Evolutionary conservation across 2,113 vertebrate species (phyloP).

Genomic region (Naja naja): DNA sequence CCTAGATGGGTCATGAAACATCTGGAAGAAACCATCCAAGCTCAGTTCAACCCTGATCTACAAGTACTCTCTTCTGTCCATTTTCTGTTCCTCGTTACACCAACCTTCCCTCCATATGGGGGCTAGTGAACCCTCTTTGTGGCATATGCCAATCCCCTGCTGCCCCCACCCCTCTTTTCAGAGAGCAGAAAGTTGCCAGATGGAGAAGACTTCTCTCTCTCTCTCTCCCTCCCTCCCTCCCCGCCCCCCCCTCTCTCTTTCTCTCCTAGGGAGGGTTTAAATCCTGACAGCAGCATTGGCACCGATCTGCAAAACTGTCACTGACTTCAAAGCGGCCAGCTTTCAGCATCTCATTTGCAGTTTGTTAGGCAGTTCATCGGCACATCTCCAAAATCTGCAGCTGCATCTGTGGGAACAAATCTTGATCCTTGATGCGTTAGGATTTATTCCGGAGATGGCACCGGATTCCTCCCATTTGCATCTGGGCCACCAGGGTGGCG

Average conservation of each 20-base stretch:
- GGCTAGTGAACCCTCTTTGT: not conserved
- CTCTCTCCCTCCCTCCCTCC: not conserved
- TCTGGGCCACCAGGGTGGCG: not conserved
- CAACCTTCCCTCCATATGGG: not conserved
- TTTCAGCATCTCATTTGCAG: not conserved
- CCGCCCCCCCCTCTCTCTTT: rapidly evolving
- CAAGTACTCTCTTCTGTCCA: not conserved
- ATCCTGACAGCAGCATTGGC: not conserved
- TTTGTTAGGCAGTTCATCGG: not conserved
- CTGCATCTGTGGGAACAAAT: not conserved
- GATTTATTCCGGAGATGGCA: not conserved
- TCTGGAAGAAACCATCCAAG: too few relatives aligned
- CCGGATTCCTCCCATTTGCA: not conserved
- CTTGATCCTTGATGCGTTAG: not conserved
- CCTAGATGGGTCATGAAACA: too few relatives aligned
- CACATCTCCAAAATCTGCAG: not conserved
- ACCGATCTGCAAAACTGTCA: not conserved
- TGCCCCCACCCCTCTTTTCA: not conserved
- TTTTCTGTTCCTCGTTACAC: not conserved
- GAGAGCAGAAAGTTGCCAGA: not conserved
- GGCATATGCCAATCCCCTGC: not conserved
- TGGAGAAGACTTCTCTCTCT: not conserved
- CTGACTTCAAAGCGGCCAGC: not conserved
- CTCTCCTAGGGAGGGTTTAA: not conserved
- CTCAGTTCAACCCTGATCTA: too few relatives aligned